phyloP scores from a whole-genome alignment of 2,888 invertebrate species.

The Cosmia pyralina region DNA sequence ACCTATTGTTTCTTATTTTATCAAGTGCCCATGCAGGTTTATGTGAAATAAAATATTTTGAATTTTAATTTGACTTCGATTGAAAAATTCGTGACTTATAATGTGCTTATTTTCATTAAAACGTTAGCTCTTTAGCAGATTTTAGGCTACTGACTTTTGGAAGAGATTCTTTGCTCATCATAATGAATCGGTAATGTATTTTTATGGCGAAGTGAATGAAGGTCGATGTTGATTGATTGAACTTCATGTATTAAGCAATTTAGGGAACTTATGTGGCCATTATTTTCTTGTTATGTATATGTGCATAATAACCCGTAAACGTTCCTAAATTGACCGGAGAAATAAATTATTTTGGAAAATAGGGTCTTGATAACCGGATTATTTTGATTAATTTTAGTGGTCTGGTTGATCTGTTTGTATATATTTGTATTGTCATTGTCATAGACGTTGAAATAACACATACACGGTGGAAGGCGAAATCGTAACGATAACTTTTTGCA shows the following conservation, averaged over 20 bases:
- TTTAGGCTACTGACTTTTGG: conserved; percentile 82
- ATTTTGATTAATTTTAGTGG: neutral
- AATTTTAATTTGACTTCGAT: neutral
- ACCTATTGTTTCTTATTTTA: neutral
- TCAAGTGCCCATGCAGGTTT: neutral
- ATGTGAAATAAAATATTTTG: neutral
- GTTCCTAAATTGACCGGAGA: conserved; percentile 13
- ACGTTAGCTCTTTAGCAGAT: conserved; percentile 84
- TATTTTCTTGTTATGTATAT: conserved; percentile 43
- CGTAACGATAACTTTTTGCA: neutral
- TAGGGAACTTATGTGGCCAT: conserved; percentile 40
- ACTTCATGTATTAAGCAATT: conserved; percentile 53
- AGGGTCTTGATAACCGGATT: neutral
- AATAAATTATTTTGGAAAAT: conserved; percentile 16
- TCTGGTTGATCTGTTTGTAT: neutral
- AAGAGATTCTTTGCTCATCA: conserved; percentile 82
- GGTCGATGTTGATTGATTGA: conserved; percentile 64
- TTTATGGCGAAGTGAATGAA: conserved; percentile 61
- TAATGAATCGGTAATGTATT: conserved; percentile 78
- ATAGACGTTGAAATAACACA: neutral
- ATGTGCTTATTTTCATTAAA: conserved; percentile 66
- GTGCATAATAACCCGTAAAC: conserved; percentile 49
- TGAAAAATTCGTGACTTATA: neutral
- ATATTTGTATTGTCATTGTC: neutral
- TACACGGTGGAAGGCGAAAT: neutral